Base-by-base conservation (phyloP, 2,113 vertebrate species). In the Myiozetetes cayanensis region DNA sequence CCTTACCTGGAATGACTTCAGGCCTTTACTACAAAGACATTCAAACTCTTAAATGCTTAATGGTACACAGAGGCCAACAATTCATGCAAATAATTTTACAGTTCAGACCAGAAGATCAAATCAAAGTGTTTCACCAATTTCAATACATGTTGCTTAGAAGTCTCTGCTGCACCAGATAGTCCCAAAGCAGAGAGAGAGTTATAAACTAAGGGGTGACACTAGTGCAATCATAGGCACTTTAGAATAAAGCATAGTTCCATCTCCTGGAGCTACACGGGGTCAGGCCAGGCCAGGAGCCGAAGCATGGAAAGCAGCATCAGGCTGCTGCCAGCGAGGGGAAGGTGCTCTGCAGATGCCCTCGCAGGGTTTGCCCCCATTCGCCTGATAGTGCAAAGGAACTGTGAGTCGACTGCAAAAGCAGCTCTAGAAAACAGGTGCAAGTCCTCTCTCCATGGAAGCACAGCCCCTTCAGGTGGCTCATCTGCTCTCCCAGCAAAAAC, bases 311-410 rank as follows among this genome's bases (percentile, higher is more conserved):
- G 37, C 70, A 74, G 52, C 14, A 59, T 20, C 53, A 43, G 0
- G 0, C 20, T 82, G 43, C 39, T 3, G 1, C 0, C 3, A 31
- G 28, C 0, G 0, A 15, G 20, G 25, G 25, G n/a, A 86, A 39
- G 20, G 22, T 33, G 59, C 17, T 66, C 27, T 2, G 2, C 8
- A 11, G 37, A 37, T 50, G n/a, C 16, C 72, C 19, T 56, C 2
- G 0, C 9, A 33, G 19, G 24, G 4, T 25, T 14, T 56, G 49
- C 16, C 65, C 63, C 62, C 59, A 7, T 41, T 85, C 46, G 71
- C 23, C 49, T 35, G 44, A 73, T 1, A 1, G 15, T 23, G 5
- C 3, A 8, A 68, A 78, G 31, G 37, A 89, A 87, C 17, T 0
- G 4, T 25, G 10, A 35, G 21, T 5, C 3, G 0, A 30, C 47